phyloP scores from a whole-genome alignment of 2,888 invertebrate genomes.

The Trachelus stipa region DNA sequence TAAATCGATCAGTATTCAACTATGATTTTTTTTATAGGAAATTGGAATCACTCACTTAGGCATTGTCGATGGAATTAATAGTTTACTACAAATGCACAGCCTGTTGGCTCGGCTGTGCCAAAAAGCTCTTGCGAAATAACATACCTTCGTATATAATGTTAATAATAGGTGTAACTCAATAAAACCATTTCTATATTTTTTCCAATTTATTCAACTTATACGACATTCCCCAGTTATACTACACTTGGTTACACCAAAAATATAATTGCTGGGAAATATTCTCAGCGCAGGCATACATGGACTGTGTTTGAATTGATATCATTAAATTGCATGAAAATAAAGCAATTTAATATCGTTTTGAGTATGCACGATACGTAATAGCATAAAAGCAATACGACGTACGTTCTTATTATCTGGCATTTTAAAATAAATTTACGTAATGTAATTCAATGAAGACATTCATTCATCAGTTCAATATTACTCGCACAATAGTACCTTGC shows the following conservation, averaged over 20 bases:
- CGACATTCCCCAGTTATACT: not conserved
- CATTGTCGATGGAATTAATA: constrained; percentile 88
- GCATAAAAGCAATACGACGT: not conserved
- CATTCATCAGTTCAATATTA: not conserved
- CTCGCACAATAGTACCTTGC: not conserved
- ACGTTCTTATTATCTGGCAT: not conserved
- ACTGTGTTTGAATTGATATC: not conserved
- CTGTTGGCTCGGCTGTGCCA: constrained; percentile 86
- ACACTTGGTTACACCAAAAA: not conserved
- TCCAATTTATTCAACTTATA: constrained; percentile 5
- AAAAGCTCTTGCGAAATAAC: constrained; percentile 40
- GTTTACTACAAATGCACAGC: constrained; percentile 91
- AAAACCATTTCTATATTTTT: constrained; percentile 45
- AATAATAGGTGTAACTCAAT: constrained; percentile 19
- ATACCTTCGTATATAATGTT: not conserved
- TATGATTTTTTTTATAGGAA: constrained; percentile 71
- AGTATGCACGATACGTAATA: not conserved
- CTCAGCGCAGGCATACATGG: not conserved
- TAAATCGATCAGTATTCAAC: not conserved
- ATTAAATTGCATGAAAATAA: not conserved
- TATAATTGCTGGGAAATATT: not conserved
- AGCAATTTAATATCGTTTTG: not conserved
- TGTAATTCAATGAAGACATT: not conserved
- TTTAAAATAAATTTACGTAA: not conserved
- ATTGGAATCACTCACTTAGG: constrained; percentile 92